These are phyloP conservation scores for Pristionchus maxplancki DNA, from an alignment of 2,888 invertebrate species.

Conservation along the genomic window DNA sequence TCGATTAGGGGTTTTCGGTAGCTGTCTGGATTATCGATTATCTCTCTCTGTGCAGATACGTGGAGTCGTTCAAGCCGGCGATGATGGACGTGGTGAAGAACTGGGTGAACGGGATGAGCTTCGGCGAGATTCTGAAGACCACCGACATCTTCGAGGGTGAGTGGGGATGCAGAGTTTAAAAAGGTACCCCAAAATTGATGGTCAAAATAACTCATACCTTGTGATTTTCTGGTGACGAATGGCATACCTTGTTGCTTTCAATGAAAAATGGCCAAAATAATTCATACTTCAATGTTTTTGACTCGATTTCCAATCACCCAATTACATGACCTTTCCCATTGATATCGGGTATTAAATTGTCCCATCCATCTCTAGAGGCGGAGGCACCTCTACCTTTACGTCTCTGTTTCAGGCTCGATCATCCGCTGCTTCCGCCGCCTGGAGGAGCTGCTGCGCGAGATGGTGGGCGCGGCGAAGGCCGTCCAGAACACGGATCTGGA, in stretches of 20 bases:
- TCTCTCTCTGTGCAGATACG: conserved; percentile 82
- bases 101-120: conserved; percentile 95
- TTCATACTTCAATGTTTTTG: too few relatives aligned
- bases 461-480: conserved; percentile 84
- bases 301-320: too few relatives aligned
- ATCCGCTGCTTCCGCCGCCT: conserved; percentile 94
- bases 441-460: conserved; percentile 94
- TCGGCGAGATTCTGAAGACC: conserved; percentile 94
- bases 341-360: too few relatives aligned
- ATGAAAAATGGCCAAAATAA: too few relatives aligned
- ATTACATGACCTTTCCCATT: too few relatives aligned
- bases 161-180: neutral
- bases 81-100: conserved; percentile 97
- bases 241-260: too few relatives aligned
- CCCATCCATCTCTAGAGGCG: too few relatives aligned
- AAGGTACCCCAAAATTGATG: too few relatives aligned
- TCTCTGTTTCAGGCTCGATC: conserved; percentile 87
- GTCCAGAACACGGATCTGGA: conserved; percentile 69
- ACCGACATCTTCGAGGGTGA: conserved; percentile 95
- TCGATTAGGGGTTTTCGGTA: neutral
- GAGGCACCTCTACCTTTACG: too few relatives aligned
- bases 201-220: too few relatives aligned
- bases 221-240: too few relatives aligned
- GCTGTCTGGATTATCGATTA: neutral
- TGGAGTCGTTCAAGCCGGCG: conserved; percentile 92